These are phyloP conservation scores for Theonella swinhoei DNA, from an alignment of 37 sponge, comb jelly and placozoan species.

Conservation along the genomic window DNA sequence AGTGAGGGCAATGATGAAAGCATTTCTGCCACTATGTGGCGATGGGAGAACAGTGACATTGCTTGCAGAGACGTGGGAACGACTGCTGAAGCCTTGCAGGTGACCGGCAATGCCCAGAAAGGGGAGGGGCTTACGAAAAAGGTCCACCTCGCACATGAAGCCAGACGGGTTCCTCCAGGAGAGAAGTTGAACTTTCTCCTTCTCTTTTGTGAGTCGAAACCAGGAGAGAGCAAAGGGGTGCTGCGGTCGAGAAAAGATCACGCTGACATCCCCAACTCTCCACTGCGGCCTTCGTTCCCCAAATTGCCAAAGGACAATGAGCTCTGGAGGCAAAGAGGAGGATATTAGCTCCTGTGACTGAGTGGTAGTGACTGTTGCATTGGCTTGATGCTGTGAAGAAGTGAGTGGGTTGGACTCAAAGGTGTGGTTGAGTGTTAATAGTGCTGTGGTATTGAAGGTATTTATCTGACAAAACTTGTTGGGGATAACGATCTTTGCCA, in stretches of 20 bases:
- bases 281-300: conserved; percentile 49
- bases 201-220: conserved; percentile 11
- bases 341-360: not conserved
- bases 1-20: conserved; percentile 38
- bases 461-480: not conserved
- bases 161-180: conserved; percentile 49
- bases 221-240: conserved; percentile 50
- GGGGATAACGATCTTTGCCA: conserved; percentile 8
- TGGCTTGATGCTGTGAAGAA: not conserved
- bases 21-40: not conserved
- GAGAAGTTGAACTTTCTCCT: conserved; percentile 13
- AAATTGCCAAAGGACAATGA: conserved; percentile 63
- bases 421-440: conserved; percentile 10
- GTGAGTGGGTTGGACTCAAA: conserved; percentile 35
- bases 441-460: not conserved
- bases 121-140: not conserved
- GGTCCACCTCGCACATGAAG: conserved; percentile 18
- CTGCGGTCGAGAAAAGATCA: conserved; percentile 18
- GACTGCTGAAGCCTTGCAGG: conserved; percentile 28
- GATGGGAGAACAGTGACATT: conserved; percentile 64
- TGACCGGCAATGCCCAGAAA: conserved; percentile 39
- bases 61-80: not conserved
- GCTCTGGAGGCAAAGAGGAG: conserved; percentile 10
- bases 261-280: conserved; percentile 11
- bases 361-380: not conserved